phyloP scores from a whole-genome alignment of 2,113 vertebrate genomes.

The Dendrocopos noguchii region DNA sequence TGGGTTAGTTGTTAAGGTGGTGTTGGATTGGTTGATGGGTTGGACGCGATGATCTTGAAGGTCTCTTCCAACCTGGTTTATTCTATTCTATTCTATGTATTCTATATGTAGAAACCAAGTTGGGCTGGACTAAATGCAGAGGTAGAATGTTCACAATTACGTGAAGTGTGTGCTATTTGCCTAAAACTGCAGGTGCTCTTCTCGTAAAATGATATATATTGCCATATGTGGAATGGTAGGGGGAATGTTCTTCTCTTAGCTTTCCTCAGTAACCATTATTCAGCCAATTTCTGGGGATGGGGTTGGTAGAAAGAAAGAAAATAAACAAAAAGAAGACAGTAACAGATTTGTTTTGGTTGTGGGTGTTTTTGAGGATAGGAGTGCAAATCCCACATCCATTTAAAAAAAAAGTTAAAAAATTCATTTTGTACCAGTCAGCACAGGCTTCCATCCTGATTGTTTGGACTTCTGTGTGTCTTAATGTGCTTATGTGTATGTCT shows the following conservation, averaged over 20 bases:
- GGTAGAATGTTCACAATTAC: not conserved
- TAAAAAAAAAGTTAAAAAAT: not conserved
- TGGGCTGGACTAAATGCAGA: not conserved
- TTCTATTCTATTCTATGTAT: too few relatives aligned
- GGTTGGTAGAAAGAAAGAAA: not conserved
- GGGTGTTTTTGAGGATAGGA: not conserved
- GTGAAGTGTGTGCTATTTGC: not conserved
- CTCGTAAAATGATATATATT: not conserved
- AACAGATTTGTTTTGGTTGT: not conserved
- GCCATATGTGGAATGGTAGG: not conserved
- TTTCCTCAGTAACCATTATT: not conserved
- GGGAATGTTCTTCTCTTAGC: not conserved
- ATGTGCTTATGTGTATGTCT: not conserved
- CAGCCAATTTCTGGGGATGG: not conserved
- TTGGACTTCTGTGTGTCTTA: not conserved
- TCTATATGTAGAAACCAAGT: not conserved
- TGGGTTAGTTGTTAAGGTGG: too few relatives aligned
- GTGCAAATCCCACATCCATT: not conserved
- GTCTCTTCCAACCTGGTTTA: too few relatives aligned
- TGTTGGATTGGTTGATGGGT: too few relatives aligned
- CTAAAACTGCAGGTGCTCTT: not conserved
- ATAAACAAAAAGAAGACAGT: not conserved
- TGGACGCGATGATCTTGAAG: too few relatives aligned
- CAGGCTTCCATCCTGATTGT: not conserved
- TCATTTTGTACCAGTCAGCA: not conserved